phyloP scores from a whole-genome alignment of 2,888 invertebrate genomes.

The Eremobia ochroleuca region DNA sequence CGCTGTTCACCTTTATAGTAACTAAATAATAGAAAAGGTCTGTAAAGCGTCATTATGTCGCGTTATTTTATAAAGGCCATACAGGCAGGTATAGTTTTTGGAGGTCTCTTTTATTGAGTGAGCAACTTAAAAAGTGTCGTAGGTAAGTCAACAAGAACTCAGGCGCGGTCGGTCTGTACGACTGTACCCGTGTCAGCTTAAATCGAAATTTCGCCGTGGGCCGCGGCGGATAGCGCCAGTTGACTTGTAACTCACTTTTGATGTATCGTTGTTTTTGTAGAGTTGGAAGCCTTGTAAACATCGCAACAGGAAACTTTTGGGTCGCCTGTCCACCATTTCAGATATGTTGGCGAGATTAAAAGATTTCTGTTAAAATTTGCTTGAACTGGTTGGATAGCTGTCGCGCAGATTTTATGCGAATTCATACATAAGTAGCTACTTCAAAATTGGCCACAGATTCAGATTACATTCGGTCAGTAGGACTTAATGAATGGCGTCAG shows the following conservation, averaged over 20 bases:
- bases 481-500: conserved; percentile 80
- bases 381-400: conserved; percentile 20
- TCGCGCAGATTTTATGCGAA: conserved; percentile 27
- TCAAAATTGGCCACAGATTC: conserved; percentile 49
- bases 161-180: conserved; percentile 72
- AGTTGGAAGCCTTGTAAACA: conserved; percentile 86
- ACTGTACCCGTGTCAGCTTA: conserved; percentile 81
- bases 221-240: conserved; percentile 81
- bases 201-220: conserved; percentile 82
- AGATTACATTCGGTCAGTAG: conserved; percentile 72
- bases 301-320: conserved; percentile 83
- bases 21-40: conserved; percentile 67
- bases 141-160: conserved; percentile 78
- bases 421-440: conserved; percentile 17
- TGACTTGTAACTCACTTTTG: conserved; percentile 89
- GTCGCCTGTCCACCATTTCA: conserved; percentile 74
- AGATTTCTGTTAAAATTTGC: conserved; percentile 61
- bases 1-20: conserved; percentile 75
- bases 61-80: conserved; percentile 63
- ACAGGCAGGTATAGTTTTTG: conserved; percentile 62
- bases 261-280: conserved; percentile 89
- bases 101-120: conserved; percentile 73
- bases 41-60: conserved; percentile 67
- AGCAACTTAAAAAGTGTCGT: conserved; percentile 76
- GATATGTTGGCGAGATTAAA: conserved; percentile 76